Evolutionary conservation across 2,797 vertebrate species (phyloP).

Genomic region (Diplodus sargus): DNA sequence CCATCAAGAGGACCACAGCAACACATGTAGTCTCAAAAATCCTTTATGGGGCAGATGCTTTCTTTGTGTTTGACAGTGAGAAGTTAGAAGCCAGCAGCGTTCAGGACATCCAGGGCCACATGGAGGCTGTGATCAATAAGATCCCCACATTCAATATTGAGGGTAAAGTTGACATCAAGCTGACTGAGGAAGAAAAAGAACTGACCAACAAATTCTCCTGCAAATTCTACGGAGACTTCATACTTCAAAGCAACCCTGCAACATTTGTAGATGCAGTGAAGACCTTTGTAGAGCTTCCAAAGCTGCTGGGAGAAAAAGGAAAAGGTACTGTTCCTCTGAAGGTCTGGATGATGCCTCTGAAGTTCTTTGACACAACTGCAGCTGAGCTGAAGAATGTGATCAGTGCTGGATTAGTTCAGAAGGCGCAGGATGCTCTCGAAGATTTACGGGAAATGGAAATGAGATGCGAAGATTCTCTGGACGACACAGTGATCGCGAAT

Average conservation of each 20-base stretch:
- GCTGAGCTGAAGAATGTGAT: slow-evolving; percentile 38
- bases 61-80: slow-evolving; percentile 68
- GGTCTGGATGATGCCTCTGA: slow-evolving; percentile 64
- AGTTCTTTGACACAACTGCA: slow-evolving; percentile 26
- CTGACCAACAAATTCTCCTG: slow-evolving; percentile 50
- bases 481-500: too few relatives aligned
- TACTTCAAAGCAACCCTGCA: slow-evolving; percentile 29
- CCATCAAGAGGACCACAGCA: slow-evolving; percentile 9
- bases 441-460: slow-evolving; percentile 7
- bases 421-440: slow-evolving; percentile 38
- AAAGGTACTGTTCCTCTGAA: slow-evolving; percentile 46
- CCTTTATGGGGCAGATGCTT: slow-evolving; percentile 65
- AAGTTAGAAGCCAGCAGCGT: slow-evolving; percentile 37
- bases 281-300: slow-evolving; percentile 50
- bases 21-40: slow-evolving; percentile 66
- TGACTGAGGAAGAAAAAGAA: slow-evolving; percentile 39
- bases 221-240: slow-evolving; percentile 64
- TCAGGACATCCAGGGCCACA: slow-evolving; percentile 34
- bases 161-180: slow-evolving; percentile 24
- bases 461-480: slow-evolving; percentile 39
- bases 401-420: slow-evolving; percentile 38
- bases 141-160: slow-evolving; percentile 32
- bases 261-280: slow-evolving; percentile 37
- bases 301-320: slow-evolving; percentile 35
- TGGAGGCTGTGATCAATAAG: slow-evolving; percentile 44